A percentile compares a stretch with the other conserved stretches of the same genome.
Evolutionary conservation across 2,888 invertebrate species (phyloP).

Genomic region (Drosophila pseudotalamancana): DNA sequence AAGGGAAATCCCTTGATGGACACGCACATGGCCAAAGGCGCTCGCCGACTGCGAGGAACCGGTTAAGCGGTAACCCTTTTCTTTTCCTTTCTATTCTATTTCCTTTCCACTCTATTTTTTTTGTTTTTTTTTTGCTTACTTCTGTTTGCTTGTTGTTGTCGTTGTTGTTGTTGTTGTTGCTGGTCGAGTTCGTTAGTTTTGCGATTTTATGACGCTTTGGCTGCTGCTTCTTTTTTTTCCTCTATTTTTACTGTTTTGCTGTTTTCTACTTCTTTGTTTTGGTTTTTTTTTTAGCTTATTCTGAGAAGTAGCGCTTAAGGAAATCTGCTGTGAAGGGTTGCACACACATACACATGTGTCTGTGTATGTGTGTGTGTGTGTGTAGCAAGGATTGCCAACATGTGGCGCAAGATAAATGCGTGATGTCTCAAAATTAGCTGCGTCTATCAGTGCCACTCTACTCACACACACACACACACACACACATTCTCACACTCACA

Average conservation of each 20-base stretch:
- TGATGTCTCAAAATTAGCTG: slow-evolving; percentile 51
- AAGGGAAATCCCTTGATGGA: slow-evolving; percentile 81
- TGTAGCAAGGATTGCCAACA: slow-evolving; percentile 43
- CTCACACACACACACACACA: background rate
- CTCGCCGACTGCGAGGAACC: slow-evolving; percentile 2
- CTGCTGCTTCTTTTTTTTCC: slow-evolving; percentile 21
- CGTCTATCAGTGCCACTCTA: slow-evolving; percentile 32
- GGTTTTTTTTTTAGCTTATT: slow-evolving; percentile 21
- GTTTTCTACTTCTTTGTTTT: slow-evolving; percentile 24
- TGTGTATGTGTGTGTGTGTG: slow-evolving; percentile 9
- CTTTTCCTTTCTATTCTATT: slow-evolving; percentile 1
- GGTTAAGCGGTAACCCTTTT: slow-evolving; percentile 67
- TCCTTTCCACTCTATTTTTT: slow-evolving; percentile 56
- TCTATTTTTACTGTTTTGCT: slow-evolving; percentile 11
- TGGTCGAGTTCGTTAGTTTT: slow-evolving; percentile 72
- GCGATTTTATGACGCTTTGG: slow-evolving; percentile 56
- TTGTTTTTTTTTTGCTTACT: background rate
- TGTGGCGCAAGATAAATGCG: slow-evolving; percentile 62
- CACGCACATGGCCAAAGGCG: slow-evolving; percentile 56
- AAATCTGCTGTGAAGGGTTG: slow-evolving; percentile 41
- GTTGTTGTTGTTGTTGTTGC: slow-evolving; percentile 7
- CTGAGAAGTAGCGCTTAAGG: slow-evolving; percentile 49
- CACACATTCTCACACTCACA: no score
- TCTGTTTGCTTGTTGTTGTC: slow-evolving; percentile 2
- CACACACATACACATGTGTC: slow-evolving; percentile 13